Base-by-base conservation (phyloP, 2,113 vertebrate genomes). In the Callipepla californica region DNA sequence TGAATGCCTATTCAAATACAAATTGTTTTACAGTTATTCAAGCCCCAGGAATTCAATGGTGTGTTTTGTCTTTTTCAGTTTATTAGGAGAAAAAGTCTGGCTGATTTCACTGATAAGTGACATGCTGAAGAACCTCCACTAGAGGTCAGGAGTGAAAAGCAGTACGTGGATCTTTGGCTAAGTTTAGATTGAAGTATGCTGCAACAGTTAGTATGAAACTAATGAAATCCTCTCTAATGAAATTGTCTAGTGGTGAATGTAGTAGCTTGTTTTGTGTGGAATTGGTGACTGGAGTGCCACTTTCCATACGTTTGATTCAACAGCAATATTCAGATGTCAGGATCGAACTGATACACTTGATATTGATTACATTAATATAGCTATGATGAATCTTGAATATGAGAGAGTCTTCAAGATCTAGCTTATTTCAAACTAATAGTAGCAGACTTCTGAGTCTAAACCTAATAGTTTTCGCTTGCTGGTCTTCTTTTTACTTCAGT, bases 91-190 rank as follows among this genome's bases (percentile, higher is more conserved):
- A 51, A 58, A 28, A 44, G 4, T 74, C 8, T 19, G 28, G 13
- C 25, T 57, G 16, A 10, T 50, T 55, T 48, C 75, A 23, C 9
- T 40, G 51, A 13, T 67, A 75, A 32, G 47, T 38, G 48, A 48
- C 15, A 51, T 70, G 57, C 82, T 86, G 70, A 76, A 59, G 51
- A 45, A 32, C 12, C 44, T 34, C 96, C 97, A 42, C 96, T 96
- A 95, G 97, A 90, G 97, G 97, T 96, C 97, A 97, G 97, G 69
- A 94, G 70, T 61, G 51, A 93, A 85, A 88, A 96, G 92, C 92
- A 1, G 0, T 83, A 48, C 34, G 8, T 11, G 3, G 9, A 3
- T 16, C 47, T 73, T 26, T 58, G 55, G 18, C 1, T 1, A 20
- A 34, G 21, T 65, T 79, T 57, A 25, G 25, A 0, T 8, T 62